Evolutionary conservation across 2,113 vertebrate genomes (phyloP).

Genomic region (Guaruba guarouba): DNA sequence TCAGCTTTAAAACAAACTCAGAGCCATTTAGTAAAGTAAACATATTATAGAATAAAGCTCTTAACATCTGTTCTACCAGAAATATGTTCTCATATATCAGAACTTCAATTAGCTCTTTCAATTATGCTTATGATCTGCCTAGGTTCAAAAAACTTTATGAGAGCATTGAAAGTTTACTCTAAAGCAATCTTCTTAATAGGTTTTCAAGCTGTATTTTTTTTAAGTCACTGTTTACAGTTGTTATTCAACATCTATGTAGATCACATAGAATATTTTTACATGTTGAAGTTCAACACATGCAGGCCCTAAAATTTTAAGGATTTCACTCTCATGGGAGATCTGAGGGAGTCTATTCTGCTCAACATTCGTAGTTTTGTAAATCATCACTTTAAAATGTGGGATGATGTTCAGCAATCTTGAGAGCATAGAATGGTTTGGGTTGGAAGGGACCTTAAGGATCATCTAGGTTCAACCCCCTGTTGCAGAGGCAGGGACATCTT

Average conservation of each 20-base stretch:
- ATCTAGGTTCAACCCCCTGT: neutral
- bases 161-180: neutral
- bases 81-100: neutral
- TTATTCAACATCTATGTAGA: neutral
- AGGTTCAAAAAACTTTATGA: neutral
- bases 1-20: neutral
- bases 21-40: neutral
- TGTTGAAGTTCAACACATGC: neutral
- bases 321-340: neutral
- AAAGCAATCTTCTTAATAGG: neutral
- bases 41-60: neutral
- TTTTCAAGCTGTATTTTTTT: neutral
- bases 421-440: neutral
- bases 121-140: neutral
- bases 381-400: neutral
- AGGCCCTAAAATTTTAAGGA: neutral
- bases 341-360: neutral
- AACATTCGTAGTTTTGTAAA: neutral
- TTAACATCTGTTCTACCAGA: slow-evolving; percentile 1
- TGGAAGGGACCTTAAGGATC: neutral
- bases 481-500: neutral
- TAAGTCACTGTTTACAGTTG: neutral
- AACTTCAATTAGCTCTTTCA: neutral
- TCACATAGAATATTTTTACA: neutral
- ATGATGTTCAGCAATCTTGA: neutral